Percentiles rank a stretch among this genome's conserved stretches.
Evolutionary conservation across 2,113 vertebrate species (phyloP).

Genomic region (Nesoenas mayeri): DNA sequence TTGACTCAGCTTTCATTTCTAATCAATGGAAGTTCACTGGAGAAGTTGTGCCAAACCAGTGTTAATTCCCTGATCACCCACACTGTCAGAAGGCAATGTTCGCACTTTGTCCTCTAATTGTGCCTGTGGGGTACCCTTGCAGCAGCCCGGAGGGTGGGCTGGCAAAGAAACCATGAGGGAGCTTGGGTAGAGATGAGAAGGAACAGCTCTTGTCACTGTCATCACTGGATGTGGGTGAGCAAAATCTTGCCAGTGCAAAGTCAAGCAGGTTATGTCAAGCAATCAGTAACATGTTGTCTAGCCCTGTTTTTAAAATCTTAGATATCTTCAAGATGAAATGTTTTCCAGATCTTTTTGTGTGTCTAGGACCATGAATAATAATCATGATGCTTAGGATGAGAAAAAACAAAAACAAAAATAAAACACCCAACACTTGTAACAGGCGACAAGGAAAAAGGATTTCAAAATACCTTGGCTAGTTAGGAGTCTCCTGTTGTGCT

Average conservation of each 20-base stretch:
- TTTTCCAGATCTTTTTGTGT: not conserved
- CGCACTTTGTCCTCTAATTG: conserved; percentile 47
- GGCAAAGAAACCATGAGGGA: not conserved
- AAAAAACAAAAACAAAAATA: not conserved
- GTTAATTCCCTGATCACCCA: not conserved
- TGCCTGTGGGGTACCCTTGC: conserved; percentile 8
- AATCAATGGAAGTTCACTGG: conserved; percentile 13
- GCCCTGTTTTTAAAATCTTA: not conserved
- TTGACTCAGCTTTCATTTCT: conserved; percentile 50
- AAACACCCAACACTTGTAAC: not conserved
- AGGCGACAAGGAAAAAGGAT: not conserved
- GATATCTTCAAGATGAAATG: not conserved
- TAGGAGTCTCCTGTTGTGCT: not conserved
- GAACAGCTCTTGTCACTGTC: not conserved
- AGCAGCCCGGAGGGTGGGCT: conserved; percentile 25
- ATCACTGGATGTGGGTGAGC: accelerated
- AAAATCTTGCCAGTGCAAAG: not conserved
- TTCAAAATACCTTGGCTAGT: not conserved
- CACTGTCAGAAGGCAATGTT: not conserved
- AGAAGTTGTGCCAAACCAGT: conserved; percentile 13
- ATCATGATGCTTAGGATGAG: not conserved
- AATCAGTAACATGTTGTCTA: not conserved
- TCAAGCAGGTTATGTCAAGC: not conserved
- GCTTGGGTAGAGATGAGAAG: not conserved
- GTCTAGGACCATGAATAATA: not conserved